Base-by-base conservation (phyloP, 2,797 vertebrate species). In the Semaprochilodus insignis region DNA sequence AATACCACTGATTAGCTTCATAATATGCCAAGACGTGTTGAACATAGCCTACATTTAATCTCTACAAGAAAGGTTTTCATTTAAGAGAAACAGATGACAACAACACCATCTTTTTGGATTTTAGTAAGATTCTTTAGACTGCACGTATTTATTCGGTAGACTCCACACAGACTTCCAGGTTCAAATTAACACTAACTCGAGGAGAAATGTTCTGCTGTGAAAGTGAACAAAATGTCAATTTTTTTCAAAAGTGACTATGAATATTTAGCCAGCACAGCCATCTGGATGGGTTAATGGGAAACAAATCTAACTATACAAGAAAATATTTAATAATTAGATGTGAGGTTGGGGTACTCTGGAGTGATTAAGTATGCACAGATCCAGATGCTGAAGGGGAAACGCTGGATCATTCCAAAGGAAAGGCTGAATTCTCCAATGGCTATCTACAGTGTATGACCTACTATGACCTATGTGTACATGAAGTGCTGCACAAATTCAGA, bases 321-420 rank as follows among this genome's bases (percentile, higher is more conserved):
- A 83, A 72, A 83, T 81, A 75, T 71, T 71, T 59, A 65, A 54
- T 70, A 55, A 83, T 79, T 25, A 69, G 27, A 54, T 70, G 52
- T 31, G 69, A 81, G 55, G 15, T 44, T 27, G 27, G 17, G 21
- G 34, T 23, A 27, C 55, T 69, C 54, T 48, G 1, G 5, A 21
- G 73, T 66, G 54, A 27, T 81, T 69, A 17, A 48, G 52, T 65
- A 86, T 57, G 75, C 77, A 81, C 83, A 66, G 65, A 83, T 88
- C 86, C 91, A 91, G 91, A 90, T 92, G 90, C 91, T 91, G 80
- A 34, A 85, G 83, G 63, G 31, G 44, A 65, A 36, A 16, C 48
- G 60, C 80, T 86, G 85, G 78, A 31, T 15, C 0, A 84, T 31
- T 69, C 81, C 59, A 65, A 85, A 55, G 84, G 34, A 14, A 36